Conservation (phyloP, 2,888 invertebrate species). For the Pammene aurita region DNA sequence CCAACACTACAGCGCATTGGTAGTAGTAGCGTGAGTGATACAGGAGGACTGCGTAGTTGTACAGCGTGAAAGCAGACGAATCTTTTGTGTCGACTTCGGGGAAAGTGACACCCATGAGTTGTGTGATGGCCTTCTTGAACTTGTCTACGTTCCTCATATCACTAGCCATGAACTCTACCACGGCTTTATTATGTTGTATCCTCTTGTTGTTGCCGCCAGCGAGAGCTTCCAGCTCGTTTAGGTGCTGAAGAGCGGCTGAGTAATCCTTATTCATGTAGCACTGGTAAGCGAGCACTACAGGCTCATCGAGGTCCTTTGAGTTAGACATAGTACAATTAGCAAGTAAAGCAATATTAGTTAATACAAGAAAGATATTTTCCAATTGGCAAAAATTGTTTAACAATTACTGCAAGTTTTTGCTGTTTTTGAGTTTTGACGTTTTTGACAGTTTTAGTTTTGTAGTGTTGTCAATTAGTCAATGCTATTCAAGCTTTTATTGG, state of each 20-base stretch:
- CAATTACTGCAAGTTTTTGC: not conserved
- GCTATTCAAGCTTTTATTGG: not conserved
- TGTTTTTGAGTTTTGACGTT: slow-evolving; percentile 14
- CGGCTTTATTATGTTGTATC: slow-evolving; percentile 91
- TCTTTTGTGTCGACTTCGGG: slow-evolving; percentile 73
- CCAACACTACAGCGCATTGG: slow-evolving; percentile 81
- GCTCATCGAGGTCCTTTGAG: slow-evolving; percentile 72
- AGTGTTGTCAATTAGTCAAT: not conserved
- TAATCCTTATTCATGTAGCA: slow-evolving; percentile 87
- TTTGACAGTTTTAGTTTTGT: not conserved
- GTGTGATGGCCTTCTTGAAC: slow-evolving; percentile 86
- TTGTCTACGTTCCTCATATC: slow-evolving; percentile 89
- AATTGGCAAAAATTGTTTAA: slow-evolving; percentile 1
- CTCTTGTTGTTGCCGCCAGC: slow-evolving; percentile 86
- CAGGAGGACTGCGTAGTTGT: slow-evolving; percentile 90
- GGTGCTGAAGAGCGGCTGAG: slow-evolving; percentile 81
- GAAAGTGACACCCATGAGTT: slow-evolving; percentile 82
- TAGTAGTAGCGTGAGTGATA: slow-evolving; percentile 91
- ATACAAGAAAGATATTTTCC: not conserved
- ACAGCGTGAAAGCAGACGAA: slow-evolving; percentile 81
- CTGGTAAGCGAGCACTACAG: slow-evolving; percentile 83
- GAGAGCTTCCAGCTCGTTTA: slow-evolving; percentile 86
- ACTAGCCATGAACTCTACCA: slow-evolving; percentile 90
- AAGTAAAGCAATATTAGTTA: not conserved
- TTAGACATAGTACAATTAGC: slow-evolving; percentile 59